phyloP scores from a whole-genome alignment of 2,113 vertebrate species.

The Eretmodus cyanostictus region DNA sequence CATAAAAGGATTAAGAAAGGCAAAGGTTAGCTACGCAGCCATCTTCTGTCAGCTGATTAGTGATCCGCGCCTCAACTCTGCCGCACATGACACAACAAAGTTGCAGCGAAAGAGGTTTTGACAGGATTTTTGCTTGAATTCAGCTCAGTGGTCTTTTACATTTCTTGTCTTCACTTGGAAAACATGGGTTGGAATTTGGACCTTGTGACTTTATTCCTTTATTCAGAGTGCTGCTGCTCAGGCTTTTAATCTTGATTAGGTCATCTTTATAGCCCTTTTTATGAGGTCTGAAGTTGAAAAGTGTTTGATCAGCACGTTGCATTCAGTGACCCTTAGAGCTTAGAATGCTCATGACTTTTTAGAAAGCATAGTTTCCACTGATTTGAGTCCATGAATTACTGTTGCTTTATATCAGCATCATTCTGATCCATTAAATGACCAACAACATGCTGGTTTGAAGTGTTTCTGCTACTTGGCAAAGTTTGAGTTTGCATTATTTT shows the following conservation, averaged over 20 bases:
- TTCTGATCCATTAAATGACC: not conserved
- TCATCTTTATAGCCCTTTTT: slow-evolving; percentile 11
- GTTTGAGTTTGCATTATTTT: not conserved
- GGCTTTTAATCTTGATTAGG: not conserved
- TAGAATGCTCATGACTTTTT: not conserved
- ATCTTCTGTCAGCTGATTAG: slow-evolving; percentile 27
- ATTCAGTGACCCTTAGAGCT: slow-evolving; percentile 10
- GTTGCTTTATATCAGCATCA: not conserved
- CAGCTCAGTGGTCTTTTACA: not conserved
- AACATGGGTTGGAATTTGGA: not conserved
- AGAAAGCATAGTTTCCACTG: not conserved
- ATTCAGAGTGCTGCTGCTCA: not conserved
- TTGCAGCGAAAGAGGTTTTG: not conserved
- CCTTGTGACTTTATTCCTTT: slow-evolving; percentile 4
- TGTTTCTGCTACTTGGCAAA: not conserved
- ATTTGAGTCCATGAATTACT: not conserved
- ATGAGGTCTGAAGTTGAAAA: not conserved
- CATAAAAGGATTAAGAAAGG: not conserved
- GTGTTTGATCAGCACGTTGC: slow-evolving; percentile 14
- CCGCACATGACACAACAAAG: not conserved
- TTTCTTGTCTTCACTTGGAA: not conserved
- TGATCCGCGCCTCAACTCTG: not conserved
- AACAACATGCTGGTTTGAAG: not conserved
- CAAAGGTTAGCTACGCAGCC: slow-evolving; percentile 42
- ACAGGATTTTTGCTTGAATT: not conserved